Conservation (phyloP, 2,888 invertebrate species). For the Noctua janthina region DNA sequence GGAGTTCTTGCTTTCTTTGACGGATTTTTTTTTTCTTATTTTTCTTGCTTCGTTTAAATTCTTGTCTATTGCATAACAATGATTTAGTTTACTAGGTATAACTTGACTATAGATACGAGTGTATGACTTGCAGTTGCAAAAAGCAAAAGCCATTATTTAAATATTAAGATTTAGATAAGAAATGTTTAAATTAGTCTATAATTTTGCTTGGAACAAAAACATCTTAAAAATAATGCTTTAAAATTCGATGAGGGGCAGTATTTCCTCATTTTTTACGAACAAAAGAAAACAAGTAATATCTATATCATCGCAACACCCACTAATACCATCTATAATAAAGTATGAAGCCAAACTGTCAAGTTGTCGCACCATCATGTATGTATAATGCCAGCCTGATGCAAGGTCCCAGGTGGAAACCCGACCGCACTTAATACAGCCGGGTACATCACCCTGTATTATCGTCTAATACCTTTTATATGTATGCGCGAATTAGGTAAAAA, state of each 20-base stretch:
- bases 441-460: conserved; percentile 51
- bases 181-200: neutral
- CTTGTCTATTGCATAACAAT: no score
- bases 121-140: no score
- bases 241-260: neutral
- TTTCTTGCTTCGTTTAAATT: no score
- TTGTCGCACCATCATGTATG: conserved; percentile 25
- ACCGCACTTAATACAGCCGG: conserved; percentile 65
- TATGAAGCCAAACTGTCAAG: conserved; percentile 40
- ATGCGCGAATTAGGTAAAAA: conserved; percentile 40
- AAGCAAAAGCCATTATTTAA: no score
- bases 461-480: conserved; percentile 58
- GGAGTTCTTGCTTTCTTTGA: no score
- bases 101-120: no score
- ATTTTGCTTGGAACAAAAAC: neutral
- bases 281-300: neutral
- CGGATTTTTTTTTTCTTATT: no score
- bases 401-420: conserved; percentile 62
- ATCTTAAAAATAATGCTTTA: neutral
- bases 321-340: conserved; percentile 42
- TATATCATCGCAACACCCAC: neutral
- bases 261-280: neutral
- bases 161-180: neutral
- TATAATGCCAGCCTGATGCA: conserved; percentile 33
- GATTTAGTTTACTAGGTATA: no score